These are phyloP conservation scores for Ceratoteleas bidentatus DNA, from an alignment of 1,140 invertebrate genomes.

Conservation along the genomic window DNA sequence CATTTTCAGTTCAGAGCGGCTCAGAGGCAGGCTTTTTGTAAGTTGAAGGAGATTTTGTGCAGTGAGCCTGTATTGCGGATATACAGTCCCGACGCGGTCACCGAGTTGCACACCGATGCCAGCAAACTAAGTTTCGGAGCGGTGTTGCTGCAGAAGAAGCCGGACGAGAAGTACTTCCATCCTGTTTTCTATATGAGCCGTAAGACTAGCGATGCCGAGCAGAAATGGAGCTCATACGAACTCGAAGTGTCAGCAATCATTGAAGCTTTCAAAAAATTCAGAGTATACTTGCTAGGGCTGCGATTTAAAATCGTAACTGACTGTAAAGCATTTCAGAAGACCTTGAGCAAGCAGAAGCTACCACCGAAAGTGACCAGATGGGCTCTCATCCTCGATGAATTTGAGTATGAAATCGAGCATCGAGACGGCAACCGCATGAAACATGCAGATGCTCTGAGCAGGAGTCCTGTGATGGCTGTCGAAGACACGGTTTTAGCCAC, in stretches of 20 bases:
- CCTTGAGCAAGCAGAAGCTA: too few relatives aligned
- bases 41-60: conserved; percentile 10
- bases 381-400: conserved; percentile 6
- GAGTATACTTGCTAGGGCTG: conserved; percentile 70
- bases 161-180: conserved; percentile 49
- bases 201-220: conserved; percentile 37
- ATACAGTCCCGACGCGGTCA: conserved; percentile 20
- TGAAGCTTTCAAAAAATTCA: conserved; percentile 44
- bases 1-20: conserved; percentile 6
- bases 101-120: conserved; percentile 70
- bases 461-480: not conserved
- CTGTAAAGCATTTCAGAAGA: conserved; percentile 67
- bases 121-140: conserved; percentile 69
- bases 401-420: conserved; percentile 9
- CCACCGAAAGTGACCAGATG: conserved; percentile 1
- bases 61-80: conserved; percentile 30
- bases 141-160: conserved; percentile 66
- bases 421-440: not conserved
- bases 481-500: not conserved
- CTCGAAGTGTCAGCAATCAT: conserved; percentile 55
- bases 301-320: conserved; percentile 75
- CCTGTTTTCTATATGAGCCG: conserved; percentile 53
- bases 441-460: conserved; percentile 9
- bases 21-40: conserved; percentile 19
- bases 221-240: conserved; percentile 58